Evolutionary conservation across 2,797 vertebrate genomes (phyloP).

Genomic region (Labroides dimidiatus): DNA sequence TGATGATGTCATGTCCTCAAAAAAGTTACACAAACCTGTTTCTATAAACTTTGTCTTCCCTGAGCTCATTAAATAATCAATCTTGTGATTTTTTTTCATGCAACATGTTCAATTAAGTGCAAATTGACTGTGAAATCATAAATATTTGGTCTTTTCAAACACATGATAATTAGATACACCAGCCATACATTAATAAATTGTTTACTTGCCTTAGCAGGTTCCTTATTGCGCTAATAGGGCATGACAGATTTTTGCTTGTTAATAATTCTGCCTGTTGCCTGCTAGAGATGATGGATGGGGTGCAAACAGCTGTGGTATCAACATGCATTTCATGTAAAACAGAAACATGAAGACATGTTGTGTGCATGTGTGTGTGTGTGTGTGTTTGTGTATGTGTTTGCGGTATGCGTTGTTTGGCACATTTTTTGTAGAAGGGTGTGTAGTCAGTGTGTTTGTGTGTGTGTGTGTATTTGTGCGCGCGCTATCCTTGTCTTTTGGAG

Average conservation of each 20-base stretch:
- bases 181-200: conserved; percentile 80
- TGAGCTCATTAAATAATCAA: conserved; percentile 57
- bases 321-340: conserved; percentile 83
- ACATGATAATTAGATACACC: conserved; percentile 76
- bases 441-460: conserved; percentile 81
- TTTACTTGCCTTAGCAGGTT: conserved; percentile 82
- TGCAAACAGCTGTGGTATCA: conserved; percentile 84
- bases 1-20: conserved; percentile 36
- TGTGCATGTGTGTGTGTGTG: conserved; percentile 48
- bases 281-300: conserved; percentile 83
- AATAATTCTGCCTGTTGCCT: conserved; percentile 85
- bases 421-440: conserved; percentile 79
- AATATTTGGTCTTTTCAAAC: conserved; percentile 71
- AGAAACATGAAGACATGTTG: conserved; percentile 76
- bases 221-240: conserved; percentile 81
- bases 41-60: conserved; percentile 52
- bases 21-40: conserved; percentile 30
- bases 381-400: conserved; percentile 57
- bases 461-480: conserved; percentile 78
- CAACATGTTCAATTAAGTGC: conserved; percentile 74
- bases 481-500: conserved; percentile 86
- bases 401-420: conserved; percentile 81
- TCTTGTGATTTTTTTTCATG: conserved; percentile 50
- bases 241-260: conserved; percentile 83
- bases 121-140: conserved; percentile 80